Evolutionary conservation across 2,797 vertebrate species (phyloP).

Genomic region (Psittacula echo): DNA sequence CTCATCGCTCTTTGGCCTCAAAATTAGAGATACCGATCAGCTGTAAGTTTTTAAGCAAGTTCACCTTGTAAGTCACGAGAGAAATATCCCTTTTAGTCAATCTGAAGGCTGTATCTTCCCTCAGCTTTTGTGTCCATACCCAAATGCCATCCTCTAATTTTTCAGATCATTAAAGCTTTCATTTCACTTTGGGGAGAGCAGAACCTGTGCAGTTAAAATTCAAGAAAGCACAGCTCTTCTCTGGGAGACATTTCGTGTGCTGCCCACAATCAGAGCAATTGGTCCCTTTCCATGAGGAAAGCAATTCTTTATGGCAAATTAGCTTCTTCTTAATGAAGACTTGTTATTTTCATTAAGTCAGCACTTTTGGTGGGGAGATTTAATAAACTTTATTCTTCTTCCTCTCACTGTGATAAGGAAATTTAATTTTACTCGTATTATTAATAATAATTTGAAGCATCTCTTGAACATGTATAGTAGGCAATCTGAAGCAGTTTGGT

Average conservation of each 20-base stretch:
- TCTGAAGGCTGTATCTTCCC: not conserved
- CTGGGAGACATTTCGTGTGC: not conserved
- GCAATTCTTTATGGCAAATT: constrained; percentile 47
- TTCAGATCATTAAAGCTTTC: not conserved
- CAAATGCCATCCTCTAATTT: not conserved
- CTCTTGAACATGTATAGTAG: not conserved
- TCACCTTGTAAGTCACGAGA: not conserved
- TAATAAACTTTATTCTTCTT: constrained; percentile 58
- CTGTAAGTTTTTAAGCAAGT: not conserved
- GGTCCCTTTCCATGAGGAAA: not conserved
- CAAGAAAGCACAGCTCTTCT: not conserved
- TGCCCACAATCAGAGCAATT: constrained; percentile 20
- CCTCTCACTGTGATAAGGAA: constrained; percentile 24
- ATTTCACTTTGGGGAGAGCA: not conserved
- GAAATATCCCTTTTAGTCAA: not conserved
- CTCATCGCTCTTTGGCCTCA: not conserved
- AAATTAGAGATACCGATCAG: not conserved
- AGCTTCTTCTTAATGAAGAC: constrained; percentile 51
- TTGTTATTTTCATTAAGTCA: constrained; percentile 44
- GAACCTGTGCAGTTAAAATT: not conserved
- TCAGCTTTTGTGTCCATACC: not conserved
- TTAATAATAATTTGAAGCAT: constrained; percentile 17
- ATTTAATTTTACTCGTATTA: constrained; percentile 36
- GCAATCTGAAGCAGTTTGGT: not conserved
- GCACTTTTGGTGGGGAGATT: constrained; percentile 18